Base-by-base conservation (phyloP, 2,888 invertebrate species). In the Metallyticus violacea region DNA sequence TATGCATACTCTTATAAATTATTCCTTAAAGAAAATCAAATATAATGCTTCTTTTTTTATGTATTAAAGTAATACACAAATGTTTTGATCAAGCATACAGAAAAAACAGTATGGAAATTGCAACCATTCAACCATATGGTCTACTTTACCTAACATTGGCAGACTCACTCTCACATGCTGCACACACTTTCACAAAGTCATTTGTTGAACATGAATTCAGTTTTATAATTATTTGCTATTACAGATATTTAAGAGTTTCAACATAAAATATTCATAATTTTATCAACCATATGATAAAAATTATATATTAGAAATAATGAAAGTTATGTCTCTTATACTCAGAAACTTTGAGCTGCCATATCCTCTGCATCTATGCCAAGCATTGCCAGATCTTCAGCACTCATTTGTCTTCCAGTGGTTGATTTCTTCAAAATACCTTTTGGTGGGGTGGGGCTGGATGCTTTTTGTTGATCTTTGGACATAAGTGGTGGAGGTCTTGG, bases 311-410 rank as follows among this genome's bases (percentile, higher is more conserved):
- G 40, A 1, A 62, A 62, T 3, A 62, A 62, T 4, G 3, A 1
- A 62, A 62, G 40, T 62, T 22, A 15, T 62, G 3, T 15, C 15
- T 62, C 15, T 15, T 15, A 15, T 62, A 62, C 22, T 90, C 89
- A 91, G 90, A 92, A 91, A 84, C 90, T 90, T 89, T 93, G 93
- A 28, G 95, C 95, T 7, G 95, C 95, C 89, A 94, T 94, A 90
- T 97, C 97, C 62, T 95, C 95, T 7, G 96, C 97, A 90, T 97
- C 97, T 85, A 97, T 97, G 0, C 97, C 97, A 85, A 97, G 92
- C 96, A 97, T 95, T 3, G 96, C 96, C 87, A 97, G 91, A 89
- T 97, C 97, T 87, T 96, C 96, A 89, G 93, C 91, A 89, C 93
- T 95, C 90, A 92, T 93, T 91, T 90, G 85, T 29, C 76, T 83